These are phyloP conservation scores for Isurus oxyrinchus DNA, from an alignment of 2,113 vertebrate species.

Conservation along the genomic window DNA sequence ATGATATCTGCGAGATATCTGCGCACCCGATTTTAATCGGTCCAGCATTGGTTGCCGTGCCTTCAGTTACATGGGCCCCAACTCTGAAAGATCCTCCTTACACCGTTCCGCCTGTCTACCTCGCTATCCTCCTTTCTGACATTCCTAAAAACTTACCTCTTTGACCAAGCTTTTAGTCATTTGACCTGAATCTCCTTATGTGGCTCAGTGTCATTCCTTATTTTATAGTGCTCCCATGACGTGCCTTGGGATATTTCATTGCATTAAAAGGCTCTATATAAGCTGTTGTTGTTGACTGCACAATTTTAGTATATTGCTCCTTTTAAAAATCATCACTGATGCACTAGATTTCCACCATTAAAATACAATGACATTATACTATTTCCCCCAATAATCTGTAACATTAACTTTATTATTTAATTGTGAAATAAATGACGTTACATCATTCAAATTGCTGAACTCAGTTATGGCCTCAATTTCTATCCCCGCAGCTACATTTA, in stretches of 20 bases:
- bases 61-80: neutral
- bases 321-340: neutral
- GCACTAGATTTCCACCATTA: neutral
- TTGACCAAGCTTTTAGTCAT: neutral
- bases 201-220: neutral
- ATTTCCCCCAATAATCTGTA: neutral
- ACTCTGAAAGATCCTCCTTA: neutral
- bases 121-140: neutral
- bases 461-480: neutral
- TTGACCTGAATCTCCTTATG: neutral
- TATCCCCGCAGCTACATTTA: neutral
- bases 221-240: neutral
- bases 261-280: neutral
- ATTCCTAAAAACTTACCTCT: neutral
- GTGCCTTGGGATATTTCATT: neutral
- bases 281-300: neutral
- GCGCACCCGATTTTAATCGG: neutral
- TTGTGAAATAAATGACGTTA: neutral
- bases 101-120: neutral
- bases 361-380: neutral
- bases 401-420: neutral
- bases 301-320: neutral
- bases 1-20: rapidly evolving
- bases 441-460: neutral
- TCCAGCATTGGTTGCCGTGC: neutral